Evolutionary conservation across 2,888 invertebrate genomes (phyloP).

Genomic region (Trissolcus brochymenae): DNA sequence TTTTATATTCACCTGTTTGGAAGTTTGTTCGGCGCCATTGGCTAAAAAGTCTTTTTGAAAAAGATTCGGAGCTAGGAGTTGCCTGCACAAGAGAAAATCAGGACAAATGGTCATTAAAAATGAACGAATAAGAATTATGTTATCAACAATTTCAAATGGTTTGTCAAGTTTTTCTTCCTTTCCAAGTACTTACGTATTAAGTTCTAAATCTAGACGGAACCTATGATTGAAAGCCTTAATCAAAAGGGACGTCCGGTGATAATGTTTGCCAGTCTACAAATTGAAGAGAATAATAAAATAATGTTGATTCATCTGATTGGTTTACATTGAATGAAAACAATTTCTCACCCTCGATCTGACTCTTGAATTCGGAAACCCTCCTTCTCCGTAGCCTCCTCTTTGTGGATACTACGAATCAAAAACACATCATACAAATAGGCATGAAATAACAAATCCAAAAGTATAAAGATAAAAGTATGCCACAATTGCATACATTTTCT

Average conservation of each 20-base stretch:
- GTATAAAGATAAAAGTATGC: not conserved
- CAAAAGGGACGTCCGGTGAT: conserved; percentile 94
- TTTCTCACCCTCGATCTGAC: conserved; percentile 80
- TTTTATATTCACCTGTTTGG: conserved; percentile 83
- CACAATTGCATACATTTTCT: not conserved
- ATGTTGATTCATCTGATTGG: conserved; percentile 26
- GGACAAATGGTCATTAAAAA: conserved; percentile 39
- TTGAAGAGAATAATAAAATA: conserved; percentile 49
- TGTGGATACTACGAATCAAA: conserved; percentile 68
- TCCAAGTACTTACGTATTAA: conserved; percentile 90
- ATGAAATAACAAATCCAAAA: not conserved
- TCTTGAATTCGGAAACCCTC: conserved; percentile 77
- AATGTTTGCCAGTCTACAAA: conserved; percentile 93
- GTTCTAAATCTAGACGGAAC: conserved; percentile 96
- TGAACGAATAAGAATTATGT: not conserved
- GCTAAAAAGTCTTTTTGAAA: conserved; percentile 93
- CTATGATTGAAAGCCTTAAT: conserved; percentile 98
- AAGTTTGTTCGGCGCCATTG: conserved; percentile 89
- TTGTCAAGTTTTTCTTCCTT: not conserved
- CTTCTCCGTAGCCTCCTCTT: conserved; percentile 76
- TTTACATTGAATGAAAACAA: conserved; percentile 16
- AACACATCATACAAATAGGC: conserved; percentile 5
- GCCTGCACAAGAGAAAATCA: conserved; percentile 79
- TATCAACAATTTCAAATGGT: not conserved
- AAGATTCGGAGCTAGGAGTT: conserved; percentile 94